These are phyloP conservation scores for Bufotes viridis DNA, from an alignment of 2,797 vertebrate species.

Conservation along the genomic window DNA sequence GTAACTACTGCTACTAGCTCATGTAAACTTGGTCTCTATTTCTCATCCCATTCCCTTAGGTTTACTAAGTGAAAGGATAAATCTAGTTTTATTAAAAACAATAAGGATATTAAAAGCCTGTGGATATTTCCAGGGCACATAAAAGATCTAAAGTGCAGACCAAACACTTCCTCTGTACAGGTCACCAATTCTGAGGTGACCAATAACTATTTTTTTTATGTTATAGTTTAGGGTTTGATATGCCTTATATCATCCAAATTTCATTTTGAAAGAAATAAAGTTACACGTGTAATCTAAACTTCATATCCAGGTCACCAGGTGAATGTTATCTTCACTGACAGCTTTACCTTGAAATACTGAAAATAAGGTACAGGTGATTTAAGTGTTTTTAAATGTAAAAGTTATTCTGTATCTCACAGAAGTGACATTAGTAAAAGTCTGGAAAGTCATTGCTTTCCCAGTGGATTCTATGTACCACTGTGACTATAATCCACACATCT, in stretches of 20 bases:
- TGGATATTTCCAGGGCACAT: slow-evolving; percentile 7
- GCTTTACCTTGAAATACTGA: neutral
- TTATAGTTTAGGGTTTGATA: neutral
- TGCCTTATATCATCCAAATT: neutral
- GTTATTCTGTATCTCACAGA: neutral
- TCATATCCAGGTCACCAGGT: neutral
- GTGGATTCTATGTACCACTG: neutral
- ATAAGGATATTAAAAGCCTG: slow-evolving; percentile 16
- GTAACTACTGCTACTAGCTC: neutral
- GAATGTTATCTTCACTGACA: neutral
- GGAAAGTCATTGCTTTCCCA: neutral
- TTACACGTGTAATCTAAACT: neutral
- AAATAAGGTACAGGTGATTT: neutral
- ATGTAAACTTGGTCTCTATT: neutral
- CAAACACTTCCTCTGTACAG: neutral
- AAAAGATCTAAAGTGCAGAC: slow-evolving; percentile 4
- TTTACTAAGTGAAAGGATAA: neutral
- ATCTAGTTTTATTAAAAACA: slow-evolving; percentile 1
- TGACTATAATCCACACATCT: neutral
- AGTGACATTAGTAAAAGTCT: neutral
- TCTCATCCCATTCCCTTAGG: slow-evolving; percentile 1
- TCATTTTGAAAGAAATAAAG: slow-evolving; percentile 19
- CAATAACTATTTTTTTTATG: neutral
- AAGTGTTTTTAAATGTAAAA: neutral
- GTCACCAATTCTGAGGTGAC: slow-evolving; percentile 6